Conservation (phyloP, 2,888 invertebrate species). For the Piscicola geometra region DNA sequence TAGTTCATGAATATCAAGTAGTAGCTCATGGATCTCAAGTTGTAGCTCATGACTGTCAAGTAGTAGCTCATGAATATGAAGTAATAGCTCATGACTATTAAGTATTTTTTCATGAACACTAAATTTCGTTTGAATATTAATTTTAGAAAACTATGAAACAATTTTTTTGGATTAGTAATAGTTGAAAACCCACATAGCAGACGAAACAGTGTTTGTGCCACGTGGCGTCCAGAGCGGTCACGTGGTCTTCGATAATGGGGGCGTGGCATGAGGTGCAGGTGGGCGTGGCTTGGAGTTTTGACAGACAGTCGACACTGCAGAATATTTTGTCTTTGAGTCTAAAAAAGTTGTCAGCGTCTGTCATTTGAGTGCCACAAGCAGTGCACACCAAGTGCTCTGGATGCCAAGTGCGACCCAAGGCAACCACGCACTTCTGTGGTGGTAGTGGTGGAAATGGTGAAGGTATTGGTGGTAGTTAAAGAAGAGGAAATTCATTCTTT, state of each 20-base stretch:
- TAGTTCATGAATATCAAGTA: no score
- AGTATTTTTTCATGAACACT: no score
- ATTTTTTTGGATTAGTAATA: neutral
- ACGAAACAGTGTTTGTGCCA: slow-evolving; percentile 98
- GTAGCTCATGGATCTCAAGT: no score
- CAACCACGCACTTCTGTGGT: slow-evolving; percentile 91
- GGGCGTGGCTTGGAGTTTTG: slow-evolving; percentile 64
- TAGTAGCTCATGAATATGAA: no score
- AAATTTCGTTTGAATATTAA: no score
- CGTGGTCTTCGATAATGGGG: slow-evolving; percentile 96
- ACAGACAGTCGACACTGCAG: slow-evolving; percentile 60
- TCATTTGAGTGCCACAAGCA: slow-evolving; percentile 92
- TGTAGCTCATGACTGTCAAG: no score
- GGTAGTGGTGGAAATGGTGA: no score
- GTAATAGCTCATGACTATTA: no score
- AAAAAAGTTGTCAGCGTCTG: slow-evolving; percentile 95
- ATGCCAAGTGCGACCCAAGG: slow-evolving; percentile 95
- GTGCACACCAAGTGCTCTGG: slow-evolving; percentile 98
- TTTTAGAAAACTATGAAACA: no score
- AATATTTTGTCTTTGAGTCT: slow-evolving; percentile 83
- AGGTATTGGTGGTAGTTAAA: no score
- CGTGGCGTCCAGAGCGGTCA: slow-evolving; percentile 90
- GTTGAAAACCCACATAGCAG: slow-evolving; percentile 76
- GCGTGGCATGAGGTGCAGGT: slow-evolving; percentile 92
- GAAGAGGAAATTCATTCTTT: neutral